Percentiles rank a stretch among this genome's conserved stretches.
Evolutionary conservation across 1,140 invertebrate genomes (phyloP).

Genomic region (Matsumurasca onukii): DNA sequence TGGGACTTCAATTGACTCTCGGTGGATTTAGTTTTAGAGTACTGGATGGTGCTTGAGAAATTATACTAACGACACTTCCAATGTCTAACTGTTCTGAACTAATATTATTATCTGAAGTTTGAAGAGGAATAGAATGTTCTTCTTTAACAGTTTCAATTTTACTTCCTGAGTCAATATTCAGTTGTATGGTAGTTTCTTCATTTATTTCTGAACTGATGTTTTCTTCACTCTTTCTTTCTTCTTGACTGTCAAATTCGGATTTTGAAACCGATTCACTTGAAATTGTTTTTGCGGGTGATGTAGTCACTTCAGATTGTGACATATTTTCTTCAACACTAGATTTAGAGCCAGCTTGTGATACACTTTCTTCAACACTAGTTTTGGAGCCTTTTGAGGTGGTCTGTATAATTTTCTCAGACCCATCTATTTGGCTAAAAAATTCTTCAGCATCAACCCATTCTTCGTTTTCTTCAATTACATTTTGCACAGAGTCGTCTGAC

Average conservation of each 20-base stretch:
- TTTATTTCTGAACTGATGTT: background rate
- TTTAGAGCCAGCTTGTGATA: background rate
- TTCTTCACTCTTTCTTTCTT: background rate
- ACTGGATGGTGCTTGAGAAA: slow-evolving; percentile 6
- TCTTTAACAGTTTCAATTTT: too few species aligned
- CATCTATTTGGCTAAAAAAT: slow-evolving; percentile 11
- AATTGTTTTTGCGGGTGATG: background rate
- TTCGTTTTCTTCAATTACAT: background rate
- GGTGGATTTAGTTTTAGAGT: background rate
- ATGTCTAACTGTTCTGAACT: background rate
- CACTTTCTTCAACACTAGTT: too few species aligned
- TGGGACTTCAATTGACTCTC: background rate
- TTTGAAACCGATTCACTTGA: background rate
- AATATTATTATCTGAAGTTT: background rate
- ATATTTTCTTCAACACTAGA: background rate
- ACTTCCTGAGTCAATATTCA: too few species aligned
- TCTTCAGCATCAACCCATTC: slow-evolving; percentile 18
- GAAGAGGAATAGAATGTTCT: background rate
- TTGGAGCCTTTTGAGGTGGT: background rate
- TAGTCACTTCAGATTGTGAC: too few species aligned
- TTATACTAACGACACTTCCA: background rate
- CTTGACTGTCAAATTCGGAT: background rate
- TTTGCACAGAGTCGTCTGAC: background rate
- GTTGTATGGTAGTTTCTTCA: too few species aligned
- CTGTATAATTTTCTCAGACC: background rate